These are phyloP conservation scores for Dexiosoma caninum DNA, from an alignment of 2,888 invertebrate species.

Conservation along the genomic window DNA sequence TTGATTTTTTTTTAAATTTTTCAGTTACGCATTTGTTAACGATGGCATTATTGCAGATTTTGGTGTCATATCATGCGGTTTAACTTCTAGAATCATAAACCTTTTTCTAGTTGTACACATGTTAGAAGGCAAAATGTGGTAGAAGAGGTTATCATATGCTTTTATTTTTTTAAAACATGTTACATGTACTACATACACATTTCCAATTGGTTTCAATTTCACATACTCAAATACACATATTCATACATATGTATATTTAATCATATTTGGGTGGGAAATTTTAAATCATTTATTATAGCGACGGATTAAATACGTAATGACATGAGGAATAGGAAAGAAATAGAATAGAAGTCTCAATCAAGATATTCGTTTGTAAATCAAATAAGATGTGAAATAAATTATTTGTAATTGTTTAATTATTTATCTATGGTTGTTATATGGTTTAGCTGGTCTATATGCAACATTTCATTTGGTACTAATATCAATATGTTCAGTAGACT, in stretches of 20 bases:
- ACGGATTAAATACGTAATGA: constrained; percentile 3
- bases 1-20: not conserved
- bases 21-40: constrained; percentile 51
- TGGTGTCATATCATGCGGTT: constrained; percentile 70
- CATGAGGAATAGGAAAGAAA: not conserved
- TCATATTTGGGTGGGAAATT: constrained; percentile 37
- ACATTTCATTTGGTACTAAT: no score
- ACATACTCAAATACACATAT: not conserved
- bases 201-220: constrained; percentile 34
- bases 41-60: constrained; percentile 57
- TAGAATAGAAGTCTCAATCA: no score
- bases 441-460: no score
- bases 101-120: constrained; percentile 35
- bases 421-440: no score
- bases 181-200: constrained; percentile 40
- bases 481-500: no score
- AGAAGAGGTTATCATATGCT: not conserved
- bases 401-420: not conserved
- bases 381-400: not conserved
- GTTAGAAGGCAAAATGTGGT: not conserved
- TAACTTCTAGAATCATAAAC: constrained; percentile 69
- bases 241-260: no score
- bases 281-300: constrained; percentile 52
- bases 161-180: constrained; percentile 51
- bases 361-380: not conserved